Percentiles rank a stretch among this genome's conserved stretches.
phyloP scores from a whole-genome alignment of 2,113 vertebrate genomes.

The Marcusenius ussheri region DNA sequence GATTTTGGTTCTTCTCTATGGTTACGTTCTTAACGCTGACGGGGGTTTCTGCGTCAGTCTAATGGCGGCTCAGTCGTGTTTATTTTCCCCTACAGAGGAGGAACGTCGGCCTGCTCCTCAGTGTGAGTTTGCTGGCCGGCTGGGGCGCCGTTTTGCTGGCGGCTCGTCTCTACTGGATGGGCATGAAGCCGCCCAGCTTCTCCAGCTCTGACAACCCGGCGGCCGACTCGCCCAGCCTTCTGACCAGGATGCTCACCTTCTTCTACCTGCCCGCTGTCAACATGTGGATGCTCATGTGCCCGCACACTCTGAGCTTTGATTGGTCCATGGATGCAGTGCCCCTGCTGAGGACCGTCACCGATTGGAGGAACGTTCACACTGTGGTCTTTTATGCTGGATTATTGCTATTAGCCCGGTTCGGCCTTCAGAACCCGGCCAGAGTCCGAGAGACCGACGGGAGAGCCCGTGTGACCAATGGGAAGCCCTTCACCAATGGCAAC shows the following conservation, averaged over 20 bases:
- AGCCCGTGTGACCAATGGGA: slow-evolving; percentile 67
- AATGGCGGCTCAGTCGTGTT: neutral
- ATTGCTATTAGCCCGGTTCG: slow-evolving; percentile 67
- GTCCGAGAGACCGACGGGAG: slow-evolving; percentile 72
- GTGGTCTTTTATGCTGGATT: slow-evolving; percentile 76
- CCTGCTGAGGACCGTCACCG: slow-evolving; percentile 72
- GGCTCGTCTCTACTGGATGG: slow-evolving; percentile 95
- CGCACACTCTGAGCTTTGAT: slow-evolving; percentile 91
- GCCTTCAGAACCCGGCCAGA: slow-evolving; percentile 60
- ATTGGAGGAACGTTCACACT: slow-evolving; percentile 85
- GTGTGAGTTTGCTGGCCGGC: slow-evolving; percentile 71
- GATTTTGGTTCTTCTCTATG: neutral
- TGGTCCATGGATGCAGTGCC: slow-evolving; percentile 99
- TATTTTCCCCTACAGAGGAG: slow-evolving; percentile 66
- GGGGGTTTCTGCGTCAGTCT: neutral
- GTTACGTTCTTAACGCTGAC: neutral
- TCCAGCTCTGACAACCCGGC: slow-evolving; percentile 98
- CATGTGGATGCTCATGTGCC: slow-evolving; percentile 89
- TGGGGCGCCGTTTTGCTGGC: slow-evolving; percentile 80
- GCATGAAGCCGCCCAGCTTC: slow-evolving; percentile 96
- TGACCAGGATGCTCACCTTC: slow-evolving; percentile 84
- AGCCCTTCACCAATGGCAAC: slow-evolving; percentile 81
- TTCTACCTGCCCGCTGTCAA: slow-evolving; percentile 87
- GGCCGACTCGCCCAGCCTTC: slow-evolving; percentile 78
- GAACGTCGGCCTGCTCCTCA: slow-evolving; percentile 74